A percentile compares a stretch with the other conserved stretches of the same genome.
Evolutionary conservation across 1,140 invertebrate species (phyloP).

Genomic region (Oreohelix idahoensis): DNA sequence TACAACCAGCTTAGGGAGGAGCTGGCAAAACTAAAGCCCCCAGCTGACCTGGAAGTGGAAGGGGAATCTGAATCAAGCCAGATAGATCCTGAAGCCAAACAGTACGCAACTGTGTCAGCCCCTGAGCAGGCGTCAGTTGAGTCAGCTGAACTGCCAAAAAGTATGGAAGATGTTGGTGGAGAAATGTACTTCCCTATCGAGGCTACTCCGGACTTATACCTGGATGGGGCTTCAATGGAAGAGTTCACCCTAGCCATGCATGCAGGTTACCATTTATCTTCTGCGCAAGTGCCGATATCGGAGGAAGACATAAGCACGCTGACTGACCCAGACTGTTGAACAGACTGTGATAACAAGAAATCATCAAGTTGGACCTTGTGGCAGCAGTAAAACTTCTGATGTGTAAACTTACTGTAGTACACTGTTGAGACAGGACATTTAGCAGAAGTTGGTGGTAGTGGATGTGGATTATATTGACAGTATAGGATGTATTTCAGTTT

Average conservation of each 20-base stretch:
- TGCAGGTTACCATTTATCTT: background rate
- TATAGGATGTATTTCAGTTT: no score
- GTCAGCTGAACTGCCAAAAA: background rate
- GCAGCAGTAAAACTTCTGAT: no score
- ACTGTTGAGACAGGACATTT: no score
- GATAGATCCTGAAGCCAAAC: constrained; percentile 58
- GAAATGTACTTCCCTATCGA: background rate
- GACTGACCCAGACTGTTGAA: background rate
- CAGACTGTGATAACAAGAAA: background rate
- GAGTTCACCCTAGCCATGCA: background rate
- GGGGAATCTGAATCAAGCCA: constrained; percentile 44
- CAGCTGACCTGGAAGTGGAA: constrained; percentile 77
- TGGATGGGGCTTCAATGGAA: background rate
- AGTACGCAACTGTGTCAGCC: constrained; percentile 51
- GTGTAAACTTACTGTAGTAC: no score
- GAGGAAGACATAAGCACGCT: background rate
- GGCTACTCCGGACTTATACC: background rate
- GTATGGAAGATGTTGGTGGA: background rate
- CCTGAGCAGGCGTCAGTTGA: background rate
- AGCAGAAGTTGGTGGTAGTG: no score
- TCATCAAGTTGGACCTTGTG: no score
- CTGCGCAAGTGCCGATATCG: background rate
- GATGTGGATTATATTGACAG: no score
- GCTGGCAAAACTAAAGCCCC: constrained; percentile 83
- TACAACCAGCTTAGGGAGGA: constrained; percentile 86